These are phyloP conservation scores for Istiophorus platypterus DNA, from an alignment of 2,113 vertebrate genomes.

Conservation along the genomic window DNA sequence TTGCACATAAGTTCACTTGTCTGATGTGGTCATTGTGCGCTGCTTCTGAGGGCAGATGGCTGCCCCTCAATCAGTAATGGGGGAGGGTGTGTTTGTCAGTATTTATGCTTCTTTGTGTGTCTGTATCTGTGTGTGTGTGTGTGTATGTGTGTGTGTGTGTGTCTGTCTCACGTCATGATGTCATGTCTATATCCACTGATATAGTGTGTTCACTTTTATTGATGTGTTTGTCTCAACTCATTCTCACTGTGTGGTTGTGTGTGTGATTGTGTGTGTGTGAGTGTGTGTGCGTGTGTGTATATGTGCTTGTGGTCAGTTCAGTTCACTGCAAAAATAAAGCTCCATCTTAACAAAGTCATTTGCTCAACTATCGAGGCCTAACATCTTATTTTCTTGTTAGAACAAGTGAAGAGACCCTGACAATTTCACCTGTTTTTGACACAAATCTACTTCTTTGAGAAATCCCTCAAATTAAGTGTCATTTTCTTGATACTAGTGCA, in stretches of 20 bases:
- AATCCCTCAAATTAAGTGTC: background rate
- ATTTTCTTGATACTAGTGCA: slow-evolving; percentile 16
- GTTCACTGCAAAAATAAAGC: slow-evolving; percentile 7
- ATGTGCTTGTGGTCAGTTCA: background rate
- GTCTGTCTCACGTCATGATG: too few species aligned
- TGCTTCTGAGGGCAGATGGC: slow-evolving; percentile 79
- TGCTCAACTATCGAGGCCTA: background rate
- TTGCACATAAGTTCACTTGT: slow-evolving; percentile 57
- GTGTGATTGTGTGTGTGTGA: slow-evolving; percentile 10
- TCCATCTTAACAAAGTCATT: slow-evolving; percentile 8
- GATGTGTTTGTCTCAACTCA: slow-evolving; percentile 20
- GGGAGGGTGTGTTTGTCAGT: slow-evolving; percentile 44
- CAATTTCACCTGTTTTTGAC: background rate
- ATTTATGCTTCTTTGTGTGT: slow-evolving; percentile 43
- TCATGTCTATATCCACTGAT: slow-evolving; percentile 22
- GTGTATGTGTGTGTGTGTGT: slow-evolving; percentile 18
- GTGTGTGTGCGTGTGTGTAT: slow-evolving; percentile 3
- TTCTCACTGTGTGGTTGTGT: slow-evolving; percentile 1
- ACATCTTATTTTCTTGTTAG: background rate
- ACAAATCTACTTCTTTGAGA: background rate
- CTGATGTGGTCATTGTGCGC: slow-evolving; percentile 71
- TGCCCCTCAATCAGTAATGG: slow-evolving; percentile 53
- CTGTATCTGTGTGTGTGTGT: background rate
- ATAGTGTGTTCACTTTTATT: slow-evolving; percentile 5
- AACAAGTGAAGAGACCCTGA: background rate